These are phyloP conservation scores for Agrilus planipennis DNA, from an alignment of 1,140 invertebrate genomes.

Conservation along the genomic window DNA sequence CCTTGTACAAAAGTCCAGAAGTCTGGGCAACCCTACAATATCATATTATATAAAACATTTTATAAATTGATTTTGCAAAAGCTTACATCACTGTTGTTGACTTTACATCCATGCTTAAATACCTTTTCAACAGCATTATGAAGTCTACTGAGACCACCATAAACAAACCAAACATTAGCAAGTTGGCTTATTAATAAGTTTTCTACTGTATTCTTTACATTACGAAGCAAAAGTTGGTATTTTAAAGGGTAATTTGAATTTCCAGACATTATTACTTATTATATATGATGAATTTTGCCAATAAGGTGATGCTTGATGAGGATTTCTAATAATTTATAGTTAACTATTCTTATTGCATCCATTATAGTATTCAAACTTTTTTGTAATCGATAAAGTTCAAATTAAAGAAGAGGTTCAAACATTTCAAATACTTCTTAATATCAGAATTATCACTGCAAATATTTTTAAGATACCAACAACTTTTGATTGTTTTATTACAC, in stretches of 20 bases:
- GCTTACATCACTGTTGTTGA: conserved; percentile 41
- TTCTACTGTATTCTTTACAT: conserved; percentile 48
- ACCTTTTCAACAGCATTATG: conserved; percentile 47
- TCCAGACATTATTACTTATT: too few relatives aligned
- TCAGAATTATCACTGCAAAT: too few relatives aligned
- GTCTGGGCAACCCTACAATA: conserved; percentile 39
- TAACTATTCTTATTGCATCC: too few relatives aligned
- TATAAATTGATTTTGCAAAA: conserved; percentile 4
- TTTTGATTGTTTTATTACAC: too few relatives aligned
- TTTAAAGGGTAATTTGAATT: conserved; percentile 8
- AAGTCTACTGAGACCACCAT: conserved; percentile 49
- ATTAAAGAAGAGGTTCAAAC: too few relatives aligned
- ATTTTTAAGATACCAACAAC: too few relatives aligned
- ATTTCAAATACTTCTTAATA: too few relatives aligned
- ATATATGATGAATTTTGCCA: too few relatives aligned
- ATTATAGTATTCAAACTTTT: too few relatives aligned
- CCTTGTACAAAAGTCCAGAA: conserved; percentile 53
- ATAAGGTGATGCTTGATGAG: too few relatives aligned
- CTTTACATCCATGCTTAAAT: conserved; percentile 46
- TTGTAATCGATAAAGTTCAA: too few relatives aligned
- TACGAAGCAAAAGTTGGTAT: conserved; percentile 38
- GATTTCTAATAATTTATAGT: too few relatives aligned
- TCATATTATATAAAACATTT: not conserved
- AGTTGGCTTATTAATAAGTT: conserved; percentile 47
- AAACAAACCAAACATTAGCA: conserved; percentile 54